Base-by-base conservation (phyloP, 1,140 invertebrate species). In the Cardiocondyla obscurior region DNA sequence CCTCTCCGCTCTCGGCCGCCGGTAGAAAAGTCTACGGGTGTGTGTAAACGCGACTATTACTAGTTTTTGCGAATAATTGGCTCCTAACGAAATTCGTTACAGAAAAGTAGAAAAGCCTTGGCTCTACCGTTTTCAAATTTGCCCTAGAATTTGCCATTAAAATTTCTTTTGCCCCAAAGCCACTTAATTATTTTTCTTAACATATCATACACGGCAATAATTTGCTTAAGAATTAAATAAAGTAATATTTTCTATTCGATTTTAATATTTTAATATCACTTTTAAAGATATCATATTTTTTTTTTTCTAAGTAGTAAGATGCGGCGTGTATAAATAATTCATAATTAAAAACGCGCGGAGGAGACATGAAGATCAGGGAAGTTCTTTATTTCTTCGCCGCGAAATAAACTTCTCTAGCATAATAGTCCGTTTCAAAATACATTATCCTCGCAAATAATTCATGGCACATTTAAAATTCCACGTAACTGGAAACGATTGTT, bases 401-500 rank as follows among this genome's bases (percentile, higher is more conserved):
- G 12, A 14, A 55, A 57, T 2, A n/a, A n/a, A 57, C 39, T 72
- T 65, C 6, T 22, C 49, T 55, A 22, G 14, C n/a, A 28, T 57
- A 72, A 55, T 36, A 51, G 19, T n/a, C 19, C 12, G 39, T 73
- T 73, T 73, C 10, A 33, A 25, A n/a, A 22, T 28, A 19, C 36
- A 42, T 30, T 36, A 74, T 60, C 4, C n/a, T 30, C 2, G 39
- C 30, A 8, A 64, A 28, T 42, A 46, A 46, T 62, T 49, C 12
- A 49, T 25, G n/a, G 28, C 5, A 22, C 12, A 76, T n/a, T 14
- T 30, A 10, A 62, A 46, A 25, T 7, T 25, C 69, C 1, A 39
- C 33, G 12, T 74, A 74, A 74, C 55, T 33, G n/a, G 73, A 36
- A 76, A 64, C 19, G 28, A 25, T 22, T 60, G 72, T 60, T 64